Percentiles rank a stretch among this genome's conserved stretches.
Conservation (phyloP, 64 coral and sea anemone species). For the Exaiptasia diaphana region DNA sequence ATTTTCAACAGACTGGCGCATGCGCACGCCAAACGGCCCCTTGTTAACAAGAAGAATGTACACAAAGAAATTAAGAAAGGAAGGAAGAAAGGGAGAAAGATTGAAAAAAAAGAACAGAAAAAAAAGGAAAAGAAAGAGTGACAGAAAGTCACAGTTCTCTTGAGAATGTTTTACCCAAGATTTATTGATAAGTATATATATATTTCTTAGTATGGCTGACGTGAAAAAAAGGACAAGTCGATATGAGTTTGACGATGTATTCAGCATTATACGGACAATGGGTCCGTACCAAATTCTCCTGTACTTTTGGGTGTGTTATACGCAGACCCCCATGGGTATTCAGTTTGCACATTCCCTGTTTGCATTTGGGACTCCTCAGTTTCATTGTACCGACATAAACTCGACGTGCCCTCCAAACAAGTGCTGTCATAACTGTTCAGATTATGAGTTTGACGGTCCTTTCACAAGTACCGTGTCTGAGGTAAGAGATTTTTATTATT, state of each 20-base stretch:
- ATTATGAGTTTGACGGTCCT: background rate
- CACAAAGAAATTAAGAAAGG: too few relatives aligned
- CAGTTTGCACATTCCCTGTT: background rate
- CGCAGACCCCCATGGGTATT: background rate
- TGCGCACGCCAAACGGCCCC: too few relatives aligned
- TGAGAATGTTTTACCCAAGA: too few relatives aligned
- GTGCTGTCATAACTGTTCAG: slow-evolving; percentile 3
- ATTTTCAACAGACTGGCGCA: too few relatives aligned
- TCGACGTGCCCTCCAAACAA: background rate
- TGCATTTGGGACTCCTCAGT: background rate
- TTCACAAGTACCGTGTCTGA: slow-evolving; percentile 17
- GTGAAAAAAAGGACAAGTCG: background rate
- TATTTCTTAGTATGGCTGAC: too few relatives aligned
- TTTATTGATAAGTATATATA: too few relatives aligned
- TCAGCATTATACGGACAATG: background rate
- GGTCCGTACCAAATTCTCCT: background rate
- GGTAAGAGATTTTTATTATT: too few relatives aligned
- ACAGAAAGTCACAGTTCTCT: too few relatives aligned
- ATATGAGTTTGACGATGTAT: slow-evolving; percentile 11
- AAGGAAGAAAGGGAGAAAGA: too few relatives aligned
- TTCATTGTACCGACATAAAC: background rate
- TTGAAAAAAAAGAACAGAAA: too few relatives aligned
- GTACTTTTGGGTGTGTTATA: background rate
- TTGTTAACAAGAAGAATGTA: too few relatives aligned
- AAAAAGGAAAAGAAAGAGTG: too few relatives aligned